These are phyloP conservation scores for Oophaga sylvatica DNA, from an alignment of 2,797 vertebrate genomes.

Conservation along the genomic window DNA sequence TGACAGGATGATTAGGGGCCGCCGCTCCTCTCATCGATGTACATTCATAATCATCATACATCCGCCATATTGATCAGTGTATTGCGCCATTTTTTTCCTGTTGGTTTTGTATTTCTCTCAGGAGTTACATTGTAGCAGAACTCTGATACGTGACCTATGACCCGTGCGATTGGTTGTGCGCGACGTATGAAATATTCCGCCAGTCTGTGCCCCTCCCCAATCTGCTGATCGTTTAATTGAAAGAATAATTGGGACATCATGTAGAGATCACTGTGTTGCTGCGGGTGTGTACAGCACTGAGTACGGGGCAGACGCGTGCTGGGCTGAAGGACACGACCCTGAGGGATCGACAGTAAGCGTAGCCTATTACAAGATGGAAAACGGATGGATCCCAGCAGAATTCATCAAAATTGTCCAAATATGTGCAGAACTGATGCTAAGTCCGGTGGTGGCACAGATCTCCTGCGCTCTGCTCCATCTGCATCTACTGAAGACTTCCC, in stretches of 20 bases:
- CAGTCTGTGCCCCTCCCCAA: not conserved
- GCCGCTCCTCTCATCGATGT: not conserved
- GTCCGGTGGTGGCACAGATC: not conserved
- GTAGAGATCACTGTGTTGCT: not conserved
- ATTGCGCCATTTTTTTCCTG: not conserved
- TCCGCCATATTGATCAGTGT: not conserved
- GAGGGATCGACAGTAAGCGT: not conserved
- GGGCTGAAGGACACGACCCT: not conserved
- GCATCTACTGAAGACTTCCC: not conserved
- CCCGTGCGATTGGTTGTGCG: too few relatives aligned
- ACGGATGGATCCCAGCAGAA: not conserved
- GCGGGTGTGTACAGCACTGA: not conserved
- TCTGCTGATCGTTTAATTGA: not conserved
- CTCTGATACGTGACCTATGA: too few relatives aligned
- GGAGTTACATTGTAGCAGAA: not conserved
- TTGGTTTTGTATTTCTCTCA: not conserved
- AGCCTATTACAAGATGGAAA: not conserved
- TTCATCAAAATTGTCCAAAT: not conserved
- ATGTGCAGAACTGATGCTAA: not conserved
- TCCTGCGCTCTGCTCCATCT: too few relatives aligned
- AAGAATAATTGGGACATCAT: not conserved
- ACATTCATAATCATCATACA: not conserved
- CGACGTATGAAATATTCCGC: too few relatives aligned
- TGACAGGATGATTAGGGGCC: constrained; percentile 35
- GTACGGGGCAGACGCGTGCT: too few relatives aligned